A percentile compares a stretch with the other conserved stretches of the same genome.
Conservation (phyloP, 2,113 vertebrate species). For the Engraulis encrasicolus region DNA sequence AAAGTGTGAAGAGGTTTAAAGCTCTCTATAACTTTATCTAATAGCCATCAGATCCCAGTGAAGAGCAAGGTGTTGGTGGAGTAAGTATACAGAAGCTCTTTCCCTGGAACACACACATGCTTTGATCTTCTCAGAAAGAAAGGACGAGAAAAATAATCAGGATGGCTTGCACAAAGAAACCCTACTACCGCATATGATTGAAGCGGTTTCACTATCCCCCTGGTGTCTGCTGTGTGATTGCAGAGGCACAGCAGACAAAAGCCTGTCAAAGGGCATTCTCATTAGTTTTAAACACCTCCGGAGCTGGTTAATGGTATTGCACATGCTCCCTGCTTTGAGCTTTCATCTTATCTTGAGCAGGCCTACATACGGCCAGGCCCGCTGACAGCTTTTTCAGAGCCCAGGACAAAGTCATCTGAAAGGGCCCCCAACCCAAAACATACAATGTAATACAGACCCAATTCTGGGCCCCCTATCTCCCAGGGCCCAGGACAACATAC, state of each 20-base stretch:
- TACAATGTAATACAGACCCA: too few species aligned
- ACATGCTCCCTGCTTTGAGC: neutral
- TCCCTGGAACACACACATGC: neutral
- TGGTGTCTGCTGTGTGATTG: neutral
- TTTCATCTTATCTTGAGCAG: too few species aligned
- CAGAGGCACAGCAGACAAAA: neutral
- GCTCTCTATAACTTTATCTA: neutral
- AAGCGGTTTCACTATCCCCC: neutral
- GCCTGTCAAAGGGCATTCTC: neutral
- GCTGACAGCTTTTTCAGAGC: too few species aligned
- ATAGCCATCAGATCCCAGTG: neutral
- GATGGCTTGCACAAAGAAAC: neutral
- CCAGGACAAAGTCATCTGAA: too few species aligned
- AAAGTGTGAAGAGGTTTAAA: too few species aligned
- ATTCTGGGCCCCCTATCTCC: too few species aligned
- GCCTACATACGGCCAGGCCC: too few species aligned
- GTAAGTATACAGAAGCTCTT: neutral
- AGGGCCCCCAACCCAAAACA: too few species aligned
- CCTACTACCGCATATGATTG: neutral
- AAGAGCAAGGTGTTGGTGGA: neutral
- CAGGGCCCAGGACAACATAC: too few species aligned
- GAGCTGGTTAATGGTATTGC: neutral
- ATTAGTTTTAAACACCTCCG: neutral
- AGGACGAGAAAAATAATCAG: neutral
- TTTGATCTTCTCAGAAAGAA: neutral